Evolutionary conservation across 23 tunicate species (phyloP).

Genomic region (Diplosoma virens): DNA sequence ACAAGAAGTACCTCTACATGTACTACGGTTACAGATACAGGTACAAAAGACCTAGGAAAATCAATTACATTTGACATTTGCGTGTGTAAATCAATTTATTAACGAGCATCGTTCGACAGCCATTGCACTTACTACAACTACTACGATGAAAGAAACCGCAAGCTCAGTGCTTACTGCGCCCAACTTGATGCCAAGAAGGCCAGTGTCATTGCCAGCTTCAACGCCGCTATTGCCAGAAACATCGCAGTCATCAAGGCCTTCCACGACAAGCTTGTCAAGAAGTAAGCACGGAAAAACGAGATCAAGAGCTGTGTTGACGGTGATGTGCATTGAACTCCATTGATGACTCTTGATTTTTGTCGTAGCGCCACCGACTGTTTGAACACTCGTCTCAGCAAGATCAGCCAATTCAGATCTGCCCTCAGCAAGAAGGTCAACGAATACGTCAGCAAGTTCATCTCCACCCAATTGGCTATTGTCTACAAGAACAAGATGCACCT

Average conservation of each 20-base stretch:
- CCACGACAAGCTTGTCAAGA: slow-evolving; percentile 35
- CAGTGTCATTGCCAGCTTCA: slow-evolving; percentile 13
- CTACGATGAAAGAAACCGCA: slow-evolving; percentile 20
- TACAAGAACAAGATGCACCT: slow-evolving; percentile 9
- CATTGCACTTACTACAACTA: background rate
- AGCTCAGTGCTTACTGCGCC: slow-evolving; percentile 25
- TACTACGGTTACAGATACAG: slow-evolving; percentile 3
- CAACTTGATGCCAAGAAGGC: slow-evolving; percentile 15
- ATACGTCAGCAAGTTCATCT: slow-evolving; percentile 42
- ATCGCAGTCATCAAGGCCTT: background rate
- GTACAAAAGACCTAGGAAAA: too few species aligned
- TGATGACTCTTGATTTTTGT: background rate
- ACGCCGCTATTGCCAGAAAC: slow-evolving; percentile 28
- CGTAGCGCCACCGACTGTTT: slow-evolving; percentile 27
- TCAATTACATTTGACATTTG: too few species aligned
- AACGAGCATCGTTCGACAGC: background rate
- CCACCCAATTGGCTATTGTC: slow-evolving; percentile 3
- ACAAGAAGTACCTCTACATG: slow-evolving; percentile 1
- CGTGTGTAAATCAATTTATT: background rate
- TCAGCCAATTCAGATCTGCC: slow-evolving; percentile 35
- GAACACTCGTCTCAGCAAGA: slow-evolving; percentile 51
- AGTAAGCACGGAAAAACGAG: slow-evolving; percentile 6
- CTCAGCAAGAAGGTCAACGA: slow-evolving; percentile 24
- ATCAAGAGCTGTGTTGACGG: background rate
- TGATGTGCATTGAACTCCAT: background rate